Evolutionary conservation across 2,113 vertebrate genomes (phyloP).

Genomic region (Lophotis ruficrista): DNA sequence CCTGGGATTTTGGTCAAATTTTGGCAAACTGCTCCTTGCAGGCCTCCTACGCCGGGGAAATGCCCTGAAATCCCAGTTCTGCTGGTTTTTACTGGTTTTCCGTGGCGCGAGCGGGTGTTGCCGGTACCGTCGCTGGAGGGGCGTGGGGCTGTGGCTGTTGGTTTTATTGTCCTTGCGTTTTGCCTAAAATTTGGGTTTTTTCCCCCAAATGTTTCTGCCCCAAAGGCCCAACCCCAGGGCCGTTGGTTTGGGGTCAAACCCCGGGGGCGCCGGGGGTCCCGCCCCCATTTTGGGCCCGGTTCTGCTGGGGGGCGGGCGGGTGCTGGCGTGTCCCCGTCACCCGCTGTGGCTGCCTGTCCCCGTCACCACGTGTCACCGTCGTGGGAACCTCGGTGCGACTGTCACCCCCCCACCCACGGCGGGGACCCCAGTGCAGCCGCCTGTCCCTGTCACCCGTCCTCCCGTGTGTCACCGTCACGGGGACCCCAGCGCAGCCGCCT

Average conservation of each 20-base stretch:
- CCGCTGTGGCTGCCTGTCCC: too few relatives aligned
- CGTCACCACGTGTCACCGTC: too few relatives aligned
- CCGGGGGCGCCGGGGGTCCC: not conserved
- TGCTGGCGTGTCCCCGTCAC: not conserved
- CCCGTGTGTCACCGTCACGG: not conserved
- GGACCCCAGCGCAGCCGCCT: not conserved
- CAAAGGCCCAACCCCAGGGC: too few relatives aligned
- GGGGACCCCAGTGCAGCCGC: too few relatives aligned
- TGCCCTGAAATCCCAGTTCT: not conserved
- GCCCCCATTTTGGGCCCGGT: not conserved
- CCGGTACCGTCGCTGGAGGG: fast-evolving
- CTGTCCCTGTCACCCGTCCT: too few relatives aligned
- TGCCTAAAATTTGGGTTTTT: not conserved
- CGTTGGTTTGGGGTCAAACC: not conserved
- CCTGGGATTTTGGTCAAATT: not conserved
- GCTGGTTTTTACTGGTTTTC: not conserved
- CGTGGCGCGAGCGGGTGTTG: not conserved
- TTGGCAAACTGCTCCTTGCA: not conserved
- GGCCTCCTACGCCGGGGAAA: not conserved
- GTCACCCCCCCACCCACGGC: too few relatives aligned
- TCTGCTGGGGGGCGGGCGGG: too few relatives aligned
- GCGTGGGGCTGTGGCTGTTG: not conserved
- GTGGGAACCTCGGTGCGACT: too few relatives aligned
- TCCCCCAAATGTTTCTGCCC: not conserved
- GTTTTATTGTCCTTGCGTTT: not conserved